A percentile compares a stretch with the other conserved stretches of the same genome.
Conservation (phyloP, 2,888 invertebrate species). For the Trachelus troglodyta region DNA sequence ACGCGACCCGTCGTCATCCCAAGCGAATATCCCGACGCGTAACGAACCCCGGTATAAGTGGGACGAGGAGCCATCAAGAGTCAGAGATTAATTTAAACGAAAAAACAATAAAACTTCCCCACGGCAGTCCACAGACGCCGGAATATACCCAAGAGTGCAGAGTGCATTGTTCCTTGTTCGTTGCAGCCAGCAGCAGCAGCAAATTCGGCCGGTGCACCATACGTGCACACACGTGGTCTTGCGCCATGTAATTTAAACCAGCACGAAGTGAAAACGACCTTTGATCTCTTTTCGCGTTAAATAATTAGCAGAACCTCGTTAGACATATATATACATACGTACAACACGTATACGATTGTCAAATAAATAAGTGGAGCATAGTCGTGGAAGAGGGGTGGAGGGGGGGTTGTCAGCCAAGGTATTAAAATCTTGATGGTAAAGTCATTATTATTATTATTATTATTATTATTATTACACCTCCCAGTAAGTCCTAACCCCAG, state of each 20-base stretch:
- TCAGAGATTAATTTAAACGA: neutral
- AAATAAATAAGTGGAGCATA: neutral
- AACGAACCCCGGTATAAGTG: neutral
- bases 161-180: neutral
- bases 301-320: neutral
- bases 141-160: neutral
- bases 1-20: neutral
- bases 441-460: no score
- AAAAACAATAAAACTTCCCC: neutral
- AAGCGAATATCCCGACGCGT: neutral
- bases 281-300: neutral
- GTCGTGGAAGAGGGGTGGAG: fast-evolving
- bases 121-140: neutral
- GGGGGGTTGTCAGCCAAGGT: neutral
- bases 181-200: neutral
- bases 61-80: neutral
- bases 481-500: no score
- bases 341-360: neutral
- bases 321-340: neutral
- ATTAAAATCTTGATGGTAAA: neutral
- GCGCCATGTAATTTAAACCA: neutral
- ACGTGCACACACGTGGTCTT: neutral
- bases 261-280: neutral
- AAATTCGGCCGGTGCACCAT: neutral
- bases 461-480: neutral